Conservation (phyloP, 2,113 vertebrate species). For the Globicephala melas region DNA sequence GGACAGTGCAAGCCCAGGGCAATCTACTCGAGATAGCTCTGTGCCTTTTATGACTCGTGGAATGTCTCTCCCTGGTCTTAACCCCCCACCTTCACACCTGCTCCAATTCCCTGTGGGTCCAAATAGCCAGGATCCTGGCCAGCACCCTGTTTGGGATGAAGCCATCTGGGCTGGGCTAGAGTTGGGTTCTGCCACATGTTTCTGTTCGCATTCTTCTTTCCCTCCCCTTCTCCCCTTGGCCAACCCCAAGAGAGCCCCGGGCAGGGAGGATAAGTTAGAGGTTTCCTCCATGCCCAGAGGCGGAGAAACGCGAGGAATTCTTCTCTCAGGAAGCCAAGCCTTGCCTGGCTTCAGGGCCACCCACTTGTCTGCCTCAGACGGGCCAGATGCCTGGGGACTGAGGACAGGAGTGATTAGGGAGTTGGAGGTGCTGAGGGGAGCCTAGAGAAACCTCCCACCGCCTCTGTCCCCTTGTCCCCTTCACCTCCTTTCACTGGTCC, state of each 20-base stretch:
- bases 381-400: background rate
- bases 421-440: background rate
- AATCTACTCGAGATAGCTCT: background rate
- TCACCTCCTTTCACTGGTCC: background rate
- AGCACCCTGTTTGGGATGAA: background rate
- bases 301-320: conserved; percentile 63
- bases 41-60: background rate
- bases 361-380: conserved; percentile 4
- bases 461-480: background rate
- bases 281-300: conserved; percentile 37
- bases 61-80: background rate
- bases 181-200: background rate
- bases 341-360: background rate
- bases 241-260: background rate
- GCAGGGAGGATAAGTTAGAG: background rate
- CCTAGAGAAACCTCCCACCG: background rate
- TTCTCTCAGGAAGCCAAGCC: conserved; percentile 50
- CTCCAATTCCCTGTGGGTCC: background rate
- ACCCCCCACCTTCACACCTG: background rate
- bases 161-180: background rate
- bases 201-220: background rate
- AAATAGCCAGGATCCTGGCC: background rate
- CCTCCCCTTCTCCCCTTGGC: background rate
- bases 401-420: background rate
- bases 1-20: background rate